Base-by-base conservation (phyloP, 1,140 invertebrate species). In the Megathymus violae region DNA sequence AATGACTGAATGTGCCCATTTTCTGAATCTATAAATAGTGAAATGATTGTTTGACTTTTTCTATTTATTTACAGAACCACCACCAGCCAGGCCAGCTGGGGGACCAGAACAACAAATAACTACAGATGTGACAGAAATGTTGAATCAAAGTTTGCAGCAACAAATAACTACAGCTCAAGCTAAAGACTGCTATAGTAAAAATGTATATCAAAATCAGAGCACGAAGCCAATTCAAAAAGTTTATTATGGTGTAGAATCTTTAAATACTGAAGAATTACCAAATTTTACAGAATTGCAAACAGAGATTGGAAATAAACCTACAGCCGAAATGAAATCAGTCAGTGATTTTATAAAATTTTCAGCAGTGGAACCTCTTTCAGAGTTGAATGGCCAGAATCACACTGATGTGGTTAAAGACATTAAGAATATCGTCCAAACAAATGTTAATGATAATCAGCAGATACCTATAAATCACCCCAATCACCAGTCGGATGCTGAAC, bases 91-190 rank as follows among this genome's bases (percentile, higher is more conserved):
- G 41, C 94, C 94, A 1, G 43, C 50, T 13, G 76, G 67, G 63
- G 94, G 94, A 14, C 94, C 94, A 64, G 93, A 91, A 47, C 93
- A 93, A 15, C 64, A 71, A 52, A 80, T 94, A 43, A 84, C 92
- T 36, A 80, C 91, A 25, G 88, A 91, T 17, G 60, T 91, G 1
- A 78, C 80, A n/a, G 54, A 69, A 25, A 61, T 89, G 10, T 59
- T 90, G 27, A 87, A 88, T 25, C 63, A 78, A 61, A 70, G 72
- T 87, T 70, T 63, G 59, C 62, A 83, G 69, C 65, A 75, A 74
- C 22, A 71, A 52, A 72, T 66, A 40, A 48, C 31, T 34, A 65
- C 69, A 58, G 47, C 44, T 44, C 13, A 67, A 60, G 31, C 43
- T 36, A 52, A 68, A 27, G 41, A 51, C 19, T 41, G 31, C 48